Evolutionary conservation across 1,140 invertebrate species (phyloP), one percentile per base, ranked within the genome.

Genomic region (Orchesella cincta): DNA sequence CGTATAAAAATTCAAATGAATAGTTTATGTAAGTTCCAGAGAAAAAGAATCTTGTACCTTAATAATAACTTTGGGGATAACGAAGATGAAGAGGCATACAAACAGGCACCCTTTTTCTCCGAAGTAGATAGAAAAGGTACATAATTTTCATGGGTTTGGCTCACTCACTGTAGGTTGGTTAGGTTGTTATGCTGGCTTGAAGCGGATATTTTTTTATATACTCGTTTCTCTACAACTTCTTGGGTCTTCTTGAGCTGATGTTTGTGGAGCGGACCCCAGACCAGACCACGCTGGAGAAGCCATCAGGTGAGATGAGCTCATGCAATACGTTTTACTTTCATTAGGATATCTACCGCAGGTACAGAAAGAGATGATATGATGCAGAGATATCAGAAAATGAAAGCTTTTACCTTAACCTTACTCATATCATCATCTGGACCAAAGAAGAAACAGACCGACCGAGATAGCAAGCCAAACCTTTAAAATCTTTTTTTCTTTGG

Each of bases 291-390:
- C n/a, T n/a, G n/a, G n/a, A n/a, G n/a, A n/a, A n/a, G n/a, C n/a
- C n/a, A n/a, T n/a, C n/a, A n/a, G n/a, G n/a, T n/a, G n/a, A n/a
- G n/a, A n/a, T n/a, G n/a, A n/a, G n/a, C n/a, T n/a, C n/a, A n/a
- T n/a, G n/a, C n/a, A n/a, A n/a, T n/a, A n/a, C 39, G 8, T 5
- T 57, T 57, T 57, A 23, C 54, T 23, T 57, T 57, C 54, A 57
- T 57, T 57, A 57, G 54, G 54, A 8, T 57, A 57, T 57, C 54
- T 57, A 57, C 54, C 54, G 54, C 54, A 57, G 54, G 12, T 57
- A 57, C 54, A 57, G 26, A 57, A 57, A 57, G 23, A 57, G 54
- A 57, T 57, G 23, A 8, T 46, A 46, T 8, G 5, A 46, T 8
- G 39, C 5, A 46, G 39, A n/a, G 39, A 46, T 46, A 46, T 46